Evolutionary conservation across 2,888 invertebrate genomes (phyloP).

Genomic region (Dicyrtoma fusca): DNA sequence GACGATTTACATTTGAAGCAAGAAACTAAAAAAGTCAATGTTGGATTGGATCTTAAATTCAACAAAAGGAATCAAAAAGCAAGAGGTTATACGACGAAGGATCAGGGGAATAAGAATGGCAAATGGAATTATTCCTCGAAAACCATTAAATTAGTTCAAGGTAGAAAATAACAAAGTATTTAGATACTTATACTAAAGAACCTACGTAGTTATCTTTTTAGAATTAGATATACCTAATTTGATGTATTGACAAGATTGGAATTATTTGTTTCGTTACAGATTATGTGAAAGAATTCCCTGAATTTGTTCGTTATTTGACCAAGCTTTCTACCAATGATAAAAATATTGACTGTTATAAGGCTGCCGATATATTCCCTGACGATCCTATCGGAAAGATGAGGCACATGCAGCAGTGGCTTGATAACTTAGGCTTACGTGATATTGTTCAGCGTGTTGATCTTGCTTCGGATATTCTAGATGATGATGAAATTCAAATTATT

Average conservation of each 20-base stretch:
- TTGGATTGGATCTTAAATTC: conserved; percentile 90
- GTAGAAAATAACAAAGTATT: no score
- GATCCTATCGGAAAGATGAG: conserved; percentile 47
- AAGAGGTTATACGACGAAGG: conserved; percentile 75
- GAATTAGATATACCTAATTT: no score
- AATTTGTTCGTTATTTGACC: conserved; percentile 69
- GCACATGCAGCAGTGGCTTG: conserved; percentile 52
- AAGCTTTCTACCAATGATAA: conserved; percentile 57
- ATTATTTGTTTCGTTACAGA: conserved; percentile 55
- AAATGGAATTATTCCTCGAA: conserved; percentile 81
- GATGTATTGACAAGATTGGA: no score
- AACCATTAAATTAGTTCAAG: conserved; percentile 70
- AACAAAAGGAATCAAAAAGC: conserved; percentile 76
- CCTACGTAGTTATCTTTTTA: no score
- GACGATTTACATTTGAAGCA: conserved; percentile 52
- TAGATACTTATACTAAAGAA: neutral
- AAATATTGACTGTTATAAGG: conserved; percentile 59
- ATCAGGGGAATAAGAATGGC: conserved; percentile 58
- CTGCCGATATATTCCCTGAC: conserved; percentile 58
- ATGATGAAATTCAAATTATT: conserved; percentile 53
- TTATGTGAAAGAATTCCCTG: conserved; percentile 74
- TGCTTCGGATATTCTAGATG: conserved; percentile 54
- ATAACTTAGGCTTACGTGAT: conserved; percentile 47
- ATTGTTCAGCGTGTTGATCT: conserved; percentile 48
- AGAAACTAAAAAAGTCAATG: conserved; percentile 65